Percentiles rank a stretch among this genome's conserved stretches.
phyloP scores from a whole-genome alignment of 2,888 invertebrate species.

The Mellilla xanthometata region DNA sequence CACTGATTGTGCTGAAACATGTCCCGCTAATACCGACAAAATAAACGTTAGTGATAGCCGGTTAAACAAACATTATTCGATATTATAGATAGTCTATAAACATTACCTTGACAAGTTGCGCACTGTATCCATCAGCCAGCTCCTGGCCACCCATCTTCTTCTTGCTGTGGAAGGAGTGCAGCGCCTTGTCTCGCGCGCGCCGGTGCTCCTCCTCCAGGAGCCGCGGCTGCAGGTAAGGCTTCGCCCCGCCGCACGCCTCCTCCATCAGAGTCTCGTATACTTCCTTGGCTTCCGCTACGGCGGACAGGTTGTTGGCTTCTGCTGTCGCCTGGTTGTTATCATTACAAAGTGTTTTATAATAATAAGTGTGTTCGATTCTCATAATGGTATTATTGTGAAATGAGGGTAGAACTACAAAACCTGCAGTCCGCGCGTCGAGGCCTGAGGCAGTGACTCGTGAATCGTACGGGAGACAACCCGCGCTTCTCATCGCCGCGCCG shows the following conservation, averaged over 20 bases:
- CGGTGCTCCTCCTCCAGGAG: constrained; percentile 92
- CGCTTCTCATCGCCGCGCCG: too few species aligned
- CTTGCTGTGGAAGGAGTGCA: constrained; percentile 88
- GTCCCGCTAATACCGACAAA: too few species aligned
- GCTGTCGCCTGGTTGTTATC: constrained; percentile 84
- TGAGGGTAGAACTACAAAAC: too few species aligned
- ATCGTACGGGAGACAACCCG: too few species aligned
- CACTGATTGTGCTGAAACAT: too few species aligned
- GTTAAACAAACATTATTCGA: too few species aligned
- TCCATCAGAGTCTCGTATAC: constrained; percentile 96
- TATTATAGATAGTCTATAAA: constrained; percentile 21
- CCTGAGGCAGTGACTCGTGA: too few species aligned
- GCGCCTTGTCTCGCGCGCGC: constrained; percentile 89
- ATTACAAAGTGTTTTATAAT: background rate
- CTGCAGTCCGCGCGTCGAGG: too few species aligned
- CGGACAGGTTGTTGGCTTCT: constrained; percentile 98
- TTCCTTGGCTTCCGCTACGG: constrained; percentile 96
- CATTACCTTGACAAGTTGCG: constrained; percentile 87
- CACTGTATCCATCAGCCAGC: constrained; percentile 91
- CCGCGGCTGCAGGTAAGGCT: constrained; percentile 94
- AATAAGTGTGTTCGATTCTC: too few species aligned
- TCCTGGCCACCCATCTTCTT: constrained; percentile 99
- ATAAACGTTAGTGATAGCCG: too few species aligned
- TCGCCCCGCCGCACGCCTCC: constrained; percentile 94
- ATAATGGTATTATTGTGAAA: too few species aligned